phyloP scores from a whole-genome alignment of 2,888 invertebrate genomes.

The Drosophila cracens region DNA sequence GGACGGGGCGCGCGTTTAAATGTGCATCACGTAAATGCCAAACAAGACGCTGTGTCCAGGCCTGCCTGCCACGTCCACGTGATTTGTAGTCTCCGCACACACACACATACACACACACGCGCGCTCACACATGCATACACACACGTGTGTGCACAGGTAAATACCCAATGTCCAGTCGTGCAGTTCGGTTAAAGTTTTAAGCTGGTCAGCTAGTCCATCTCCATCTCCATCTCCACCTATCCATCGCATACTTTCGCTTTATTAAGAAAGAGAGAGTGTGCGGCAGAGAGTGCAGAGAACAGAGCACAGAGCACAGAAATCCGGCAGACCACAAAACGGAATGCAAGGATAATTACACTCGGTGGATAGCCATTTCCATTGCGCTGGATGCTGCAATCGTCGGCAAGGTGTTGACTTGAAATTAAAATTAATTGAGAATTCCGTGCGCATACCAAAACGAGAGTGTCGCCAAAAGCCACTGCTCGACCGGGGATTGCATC shows the following conservation, averaged over 20 bases:
- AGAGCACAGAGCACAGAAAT: constrained; percentile 20
- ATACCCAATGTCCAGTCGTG: constrained; percentile 51
- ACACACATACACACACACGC: background rate
- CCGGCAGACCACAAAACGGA: constrained; percentile 58
- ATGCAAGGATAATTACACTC: constrained; percentile 67
- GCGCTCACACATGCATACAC: background rate
- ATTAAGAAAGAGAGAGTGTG: constrained; percentile 34
- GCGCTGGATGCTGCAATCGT: constrained; percentile 46
- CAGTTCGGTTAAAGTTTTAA: constrained; percentile 47
- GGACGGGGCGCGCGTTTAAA: constrained; percentile 59
- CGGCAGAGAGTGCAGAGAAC: background rate
- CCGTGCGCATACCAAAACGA: constrained; percentile 73
- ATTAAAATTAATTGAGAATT: constrained; percentile 83
- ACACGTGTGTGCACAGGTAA: constrained; percentile 40
- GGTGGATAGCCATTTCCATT: constrained; percentile 20
- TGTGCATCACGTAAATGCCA: constrained; percentile 77
- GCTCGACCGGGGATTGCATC: constrained; percentile 35
- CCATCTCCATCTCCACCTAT: constrained; percentile 8
- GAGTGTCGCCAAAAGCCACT: constrained; percentile 62
- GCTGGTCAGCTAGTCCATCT: constrained; percentile 17
- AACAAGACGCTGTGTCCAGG: constrained; percentile 66
- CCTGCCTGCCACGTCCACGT: constrained; percentile 52
- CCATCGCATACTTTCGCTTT: constrained; percentile 53
- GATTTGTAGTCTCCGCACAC: constrained; percentile 67
- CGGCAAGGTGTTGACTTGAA: constrained; percentile 82